Evolutionary conservation across 2,113 vertebrate species (phyloP), one percentile per base, ranked within the genome.

Genomic region (Cyanistes caeruleus): DNA sequence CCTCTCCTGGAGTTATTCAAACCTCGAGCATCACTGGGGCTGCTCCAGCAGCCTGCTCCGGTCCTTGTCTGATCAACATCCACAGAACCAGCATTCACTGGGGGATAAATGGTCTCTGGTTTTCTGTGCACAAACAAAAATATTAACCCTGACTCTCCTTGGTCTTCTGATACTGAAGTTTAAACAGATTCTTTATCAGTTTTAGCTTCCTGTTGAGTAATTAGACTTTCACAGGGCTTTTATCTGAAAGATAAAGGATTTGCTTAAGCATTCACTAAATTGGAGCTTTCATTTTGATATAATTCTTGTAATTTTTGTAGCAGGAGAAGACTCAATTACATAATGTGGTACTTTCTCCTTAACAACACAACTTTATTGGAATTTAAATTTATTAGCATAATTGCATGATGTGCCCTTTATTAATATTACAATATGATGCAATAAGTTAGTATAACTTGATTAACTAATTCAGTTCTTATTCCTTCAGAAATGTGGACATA

Each of bases 331-430:
- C 62, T 21, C 74, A 88, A 69, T 95, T 95, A 41, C 28, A 64
- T 64, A 80, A 83, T 37, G 21, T 44, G 55, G 56, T 72, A 78
- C 80, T 72, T 28, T 83, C 37, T 93, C n/a, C 39, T 74, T 90
- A 95, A 91, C 85, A 59, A 75, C 58, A 90, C 44, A 90, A 62
- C n/a, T 89, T 80, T 67, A 90, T 44, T 93, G 86, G 56, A 92
- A 83, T 95, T 93, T 89, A 90, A 89, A 39, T 89, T 95, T 93
- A 95, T 90, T 89, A 55, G 41, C 64, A 62, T 80, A 90, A 91
- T 80, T 84, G 22, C 51, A 84, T 25, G 18, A 44, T 92, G 52
- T 94, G 55, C 58, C 68, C 83, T 93, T 94, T 84, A 83, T 91
- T 94, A 85, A 81, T 91, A 89, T 73, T 85, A 62, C n/a, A 56